Evolutionary conservation across 2,113 vertebrate species (phyloP).

Genomic region (Crotalus tigris): DNA sequence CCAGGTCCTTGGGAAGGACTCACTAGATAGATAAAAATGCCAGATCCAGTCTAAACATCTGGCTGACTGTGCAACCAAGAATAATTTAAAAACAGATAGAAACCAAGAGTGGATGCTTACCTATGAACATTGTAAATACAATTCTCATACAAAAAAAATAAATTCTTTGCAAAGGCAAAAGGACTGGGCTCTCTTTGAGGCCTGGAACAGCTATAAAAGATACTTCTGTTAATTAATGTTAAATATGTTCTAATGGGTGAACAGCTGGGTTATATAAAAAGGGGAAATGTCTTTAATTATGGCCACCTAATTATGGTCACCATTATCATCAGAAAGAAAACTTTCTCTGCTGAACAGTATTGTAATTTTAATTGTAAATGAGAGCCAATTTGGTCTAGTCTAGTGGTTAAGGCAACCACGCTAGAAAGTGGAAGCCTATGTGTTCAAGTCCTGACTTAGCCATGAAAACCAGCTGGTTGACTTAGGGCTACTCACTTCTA

Average conservation of each 20-base stretch:
- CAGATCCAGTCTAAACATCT: not conserved
- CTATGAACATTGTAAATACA: not conserved
- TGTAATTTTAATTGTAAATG: not conserved
- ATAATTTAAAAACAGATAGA: not conserved
- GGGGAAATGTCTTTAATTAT: conserved; percentile 14
- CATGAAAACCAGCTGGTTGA: not conserved
- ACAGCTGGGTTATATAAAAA: conserved; percentile 25
- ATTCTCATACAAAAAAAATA: not conserved
- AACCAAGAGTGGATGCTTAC: not conserved
- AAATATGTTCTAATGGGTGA: conserved; percentile 1
- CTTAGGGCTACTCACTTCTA: not conserved
- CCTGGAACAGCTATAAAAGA: not conserved
- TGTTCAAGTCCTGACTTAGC: not conserved
- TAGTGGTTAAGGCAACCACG: not conserved
- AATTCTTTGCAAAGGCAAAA: not conserved
- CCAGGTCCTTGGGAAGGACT: not conserved
- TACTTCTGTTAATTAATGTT: conserved; percentile 10
- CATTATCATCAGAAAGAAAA: conserved; percentile 13
- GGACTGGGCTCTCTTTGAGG: not conserved
- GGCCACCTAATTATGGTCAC: conserved; percentile 39
- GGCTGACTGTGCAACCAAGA: not conserved
- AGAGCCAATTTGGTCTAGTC: not conserved
- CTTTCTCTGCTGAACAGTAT: conserved; percentile 4
- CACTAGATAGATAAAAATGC: not conserved
- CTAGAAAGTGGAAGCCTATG: not conserved